Evolutionary conservation across 2,797 vertebrate species (phyloP).

Genomic region (Erethizon dorsatum): DNA sequence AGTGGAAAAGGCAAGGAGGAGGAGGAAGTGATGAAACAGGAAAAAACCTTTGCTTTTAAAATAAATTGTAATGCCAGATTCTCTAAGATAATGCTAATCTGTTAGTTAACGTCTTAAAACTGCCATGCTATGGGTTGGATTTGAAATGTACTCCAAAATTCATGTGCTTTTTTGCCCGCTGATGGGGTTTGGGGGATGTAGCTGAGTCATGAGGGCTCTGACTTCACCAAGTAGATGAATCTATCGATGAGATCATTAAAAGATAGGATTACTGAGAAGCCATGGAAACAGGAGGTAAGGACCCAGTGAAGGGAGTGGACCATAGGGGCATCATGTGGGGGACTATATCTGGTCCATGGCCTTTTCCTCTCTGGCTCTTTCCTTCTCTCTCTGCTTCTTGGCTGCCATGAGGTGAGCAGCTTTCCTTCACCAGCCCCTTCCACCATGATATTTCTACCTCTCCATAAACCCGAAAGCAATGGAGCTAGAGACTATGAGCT

Average conservation of each 20-base stretch:
- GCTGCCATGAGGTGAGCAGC: background rate
- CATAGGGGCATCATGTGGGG: no score
- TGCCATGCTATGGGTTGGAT: no score
- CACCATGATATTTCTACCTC: background rate
- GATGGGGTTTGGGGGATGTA: background rate
- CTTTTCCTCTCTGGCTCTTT: background rate
- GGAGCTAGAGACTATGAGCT: background rate
- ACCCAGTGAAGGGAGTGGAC: background rate
- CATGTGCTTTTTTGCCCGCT: background rate
- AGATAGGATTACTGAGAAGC: background rate
- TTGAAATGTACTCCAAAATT: background rate
- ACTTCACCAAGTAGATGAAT: background rate
- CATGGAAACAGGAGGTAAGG: background rate
- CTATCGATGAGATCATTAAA: background rate
- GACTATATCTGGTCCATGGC: background rate
- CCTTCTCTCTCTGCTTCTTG: background rate
- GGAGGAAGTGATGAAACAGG: background rate
- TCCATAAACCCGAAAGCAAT: background rate
- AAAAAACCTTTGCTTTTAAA: background rate
- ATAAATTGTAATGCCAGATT: background rate
- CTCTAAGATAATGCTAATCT: background rate
- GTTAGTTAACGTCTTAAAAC: background rate
- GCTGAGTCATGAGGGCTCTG: background rate
- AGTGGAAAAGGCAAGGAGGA: background rate
- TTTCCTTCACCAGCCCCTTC: background rate